Base-by-base conservation (phyloP, 92 coral and sea anemone genomes). In the Isaurus tuberculatus region DNA sequence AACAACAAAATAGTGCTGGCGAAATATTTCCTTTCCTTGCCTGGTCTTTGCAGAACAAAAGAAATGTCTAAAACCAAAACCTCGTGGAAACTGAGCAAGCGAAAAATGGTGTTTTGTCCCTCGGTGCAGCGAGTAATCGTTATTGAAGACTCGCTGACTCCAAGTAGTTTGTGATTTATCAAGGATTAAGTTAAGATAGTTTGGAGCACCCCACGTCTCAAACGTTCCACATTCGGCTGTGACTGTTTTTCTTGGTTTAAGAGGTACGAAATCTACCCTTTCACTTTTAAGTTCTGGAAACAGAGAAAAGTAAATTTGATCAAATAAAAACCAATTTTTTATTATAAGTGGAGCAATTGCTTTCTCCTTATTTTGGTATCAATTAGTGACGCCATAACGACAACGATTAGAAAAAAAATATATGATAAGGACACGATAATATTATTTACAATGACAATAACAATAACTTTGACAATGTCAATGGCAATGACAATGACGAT, bases 11-110 rank as follows among this genome's bases (percentile, higher is more conserved):
- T 86, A 85, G 53, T 93, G 97, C 4, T 91, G 97, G 72, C 92
- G 90, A 55, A 86, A 93, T 43, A 93, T 60, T 28, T 92, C 97
- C 19, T 89, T 84, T 30, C 94, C 92, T 22, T 86, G 92, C 33
- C 75, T n/a, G 43, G 88, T 69, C 25, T 85, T 91, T 74, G 87
- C 97, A 13, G 73, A 65, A 66, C 97, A 93, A 57, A 80, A 75
- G 58, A 91, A 93, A 53, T 89, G 94, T 31, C 92, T 83, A 60
- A 71, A 70, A 23, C 92, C 89, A 29, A 89, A 89, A 58, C 86
- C 80, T 22, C 49, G 75, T 46, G 92, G 92, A 58, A 85, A 86
- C 27, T 85, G 89, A 9, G 83, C 88, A 42, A 90, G 79, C 37
- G 94, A 72, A 55, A 74, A 64, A 19, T 75, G 79, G 51, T 55